Evolutionary conservation across 2,888 invertebrate species (phyloP).

Genomic region (Erynnis tages): DNA sequence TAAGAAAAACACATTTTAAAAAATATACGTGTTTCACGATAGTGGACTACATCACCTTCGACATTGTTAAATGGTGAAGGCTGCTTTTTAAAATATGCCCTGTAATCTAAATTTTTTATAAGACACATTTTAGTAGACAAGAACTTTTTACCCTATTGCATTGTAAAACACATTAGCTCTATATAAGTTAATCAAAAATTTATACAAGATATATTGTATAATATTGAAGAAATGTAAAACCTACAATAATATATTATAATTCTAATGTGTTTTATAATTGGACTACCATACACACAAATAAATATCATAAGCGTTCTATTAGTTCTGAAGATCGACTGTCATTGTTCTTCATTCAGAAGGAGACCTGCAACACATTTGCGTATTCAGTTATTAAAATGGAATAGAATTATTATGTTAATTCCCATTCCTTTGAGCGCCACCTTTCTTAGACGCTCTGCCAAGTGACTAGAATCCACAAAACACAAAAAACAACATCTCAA

Average conservation of each 20-base stretch:
- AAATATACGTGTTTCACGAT: no score
- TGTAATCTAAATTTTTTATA: no score
- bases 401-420: background rate
- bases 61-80: no score
- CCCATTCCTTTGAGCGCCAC: slow-evolving; percentile 7
- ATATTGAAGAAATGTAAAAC: background rate
- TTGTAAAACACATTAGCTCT: slow-evolving; percentile 2
- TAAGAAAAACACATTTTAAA: no score
- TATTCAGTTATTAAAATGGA: slow-evolving; percentile 31
- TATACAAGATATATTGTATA: background rate
- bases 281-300: slow-evolving; percentile 17
- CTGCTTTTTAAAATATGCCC: no score
- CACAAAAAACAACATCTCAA: background rate
- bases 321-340: slow-evolving; percentile 20
- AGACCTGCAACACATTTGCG: slow-evolving; percentile 66
- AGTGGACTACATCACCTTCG: no score
- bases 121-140: no score
- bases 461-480: background rate
- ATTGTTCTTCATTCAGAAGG: slow-evolving; percentile 50
- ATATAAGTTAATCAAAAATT: no score
- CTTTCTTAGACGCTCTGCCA: slow-evolving; percentile 5
- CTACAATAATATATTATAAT: no score
- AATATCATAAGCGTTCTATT: background rate
- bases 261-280: slow-evolving; percentile 25
- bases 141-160: slow-evolving; percentile 17